A percentile compares a stretch with the other conserved stretches of the same genome.
phyloP scores from a whole-genome alignment of 2,888 invertebrate species.

The Parnassius mnemosyne region DNA sequence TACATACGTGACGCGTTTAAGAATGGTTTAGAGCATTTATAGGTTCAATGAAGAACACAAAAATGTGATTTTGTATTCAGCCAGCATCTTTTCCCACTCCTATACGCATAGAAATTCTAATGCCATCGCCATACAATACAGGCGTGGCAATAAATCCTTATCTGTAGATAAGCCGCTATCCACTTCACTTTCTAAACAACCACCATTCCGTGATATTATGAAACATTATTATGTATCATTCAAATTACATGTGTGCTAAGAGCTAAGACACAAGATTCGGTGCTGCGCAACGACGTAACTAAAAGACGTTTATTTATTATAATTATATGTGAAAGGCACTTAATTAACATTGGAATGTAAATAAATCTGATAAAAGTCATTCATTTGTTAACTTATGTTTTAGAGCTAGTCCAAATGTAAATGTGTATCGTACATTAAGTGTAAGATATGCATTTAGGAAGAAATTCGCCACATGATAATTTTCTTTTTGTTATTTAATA shows the following conservation, averaged over 20 bases:
- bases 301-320: conserved; percentile 17
- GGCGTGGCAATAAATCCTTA: conserved; percentile 48
- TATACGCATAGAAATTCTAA: conserved; percentile 30
- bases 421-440: no score
- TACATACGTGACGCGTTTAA: conserved; percentile 12
- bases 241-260: conserved; percentile 18
- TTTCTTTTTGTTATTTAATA: no score
- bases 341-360: conserved; percentile 19
- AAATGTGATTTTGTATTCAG: conserved; percentile 23
- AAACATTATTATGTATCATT: conserved; percentile 24
- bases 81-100: conserved; percentile 13
- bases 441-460: neutral
- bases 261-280: conserved; percentile 12
- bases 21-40: conserved; percentile 16
- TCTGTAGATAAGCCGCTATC: conserved; percentile 48
- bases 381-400: conserved; percentile 2
- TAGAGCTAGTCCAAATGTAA: conserved; percentile 1
- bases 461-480: neutral
- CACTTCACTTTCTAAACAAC: conserved; percentile 37
- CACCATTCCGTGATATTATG: conserved; percentile 23
- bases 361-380: conserved; percentile 5
- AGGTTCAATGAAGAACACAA: conserved; percentile 11
- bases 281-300: conserved; percentile 22
- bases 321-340: conserved; percentile 22
- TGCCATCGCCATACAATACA: conserved; percentile 42